These are phyloP conservation scores for Apeltes quadracus DNA, from an alignment of 2,113 vertebrate species.

Conservation along the genomic window DNA sequence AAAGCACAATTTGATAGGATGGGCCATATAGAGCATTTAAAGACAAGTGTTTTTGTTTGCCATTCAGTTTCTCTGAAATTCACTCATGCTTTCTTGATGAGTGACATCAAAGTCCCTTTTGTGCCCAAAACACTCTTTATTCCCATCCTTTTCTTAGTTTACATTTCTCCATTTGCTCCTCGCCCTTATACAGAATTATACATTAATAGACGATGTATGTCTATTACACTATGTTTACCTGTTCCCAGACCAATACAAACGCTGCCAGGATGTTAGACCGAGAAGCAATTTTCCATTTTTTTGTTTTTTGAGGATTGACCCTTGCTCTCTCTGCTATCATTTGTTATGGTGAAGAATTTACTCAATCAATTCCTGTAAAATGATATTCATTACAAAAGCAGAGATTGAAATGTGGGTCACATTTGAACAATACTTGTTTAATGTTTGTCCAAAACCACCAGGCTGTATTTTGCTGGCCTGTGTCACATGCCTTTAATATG, in stretches of 20 bases:
- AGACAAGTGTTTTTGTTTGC: background rate
- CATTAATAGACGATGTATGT: background rate
- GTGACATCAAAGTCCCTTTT: conserved; percentile 1
- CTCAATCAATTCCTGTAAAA: too few species aligned
- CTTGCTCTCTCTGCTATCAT: conserved; percentile 25
- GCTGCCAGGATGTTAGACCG: conserved; percentile 1
- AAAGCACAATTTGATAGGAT: too few species aligned
- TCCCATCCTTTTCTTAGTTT: conserved; percentile 31
- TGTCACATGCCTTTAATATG: too few species aligned
- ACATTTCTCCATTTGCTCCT: conserved; percentile 29
- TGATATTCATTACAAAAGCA: too few species aligned
- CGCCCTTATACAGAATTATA: conserved; percentile 60
- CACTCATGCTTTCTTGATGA: too few species aligned
- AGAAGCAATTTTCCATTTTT: conserved; percentile 23
- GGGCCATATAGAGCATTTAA: background rate
- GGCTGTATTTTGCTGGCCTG: too few species aligned
- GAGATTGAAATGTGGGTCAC: too few species aligned
- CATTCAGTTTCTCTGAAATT: conserved; percentile 9
- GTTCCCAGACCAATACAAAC: conserved; percentile 36
- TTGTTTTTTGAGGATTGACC: conserved; percentile 18
- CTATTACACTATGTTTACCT: conserved; percentile 17
- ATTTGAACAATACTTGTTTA: too few species aligned
- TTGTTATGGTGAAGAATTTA: background rate
- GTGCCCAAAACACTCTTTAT: conserved; percentile 8
- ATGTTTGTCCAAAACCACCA: too few species aligned